Evolutionary conservation across 30 jellyfish, hydroid and myxozoan genomes (phyloP), one percentile per base, ranked within the genome.

Genomic region (Turritopsis rubra): DNA sequence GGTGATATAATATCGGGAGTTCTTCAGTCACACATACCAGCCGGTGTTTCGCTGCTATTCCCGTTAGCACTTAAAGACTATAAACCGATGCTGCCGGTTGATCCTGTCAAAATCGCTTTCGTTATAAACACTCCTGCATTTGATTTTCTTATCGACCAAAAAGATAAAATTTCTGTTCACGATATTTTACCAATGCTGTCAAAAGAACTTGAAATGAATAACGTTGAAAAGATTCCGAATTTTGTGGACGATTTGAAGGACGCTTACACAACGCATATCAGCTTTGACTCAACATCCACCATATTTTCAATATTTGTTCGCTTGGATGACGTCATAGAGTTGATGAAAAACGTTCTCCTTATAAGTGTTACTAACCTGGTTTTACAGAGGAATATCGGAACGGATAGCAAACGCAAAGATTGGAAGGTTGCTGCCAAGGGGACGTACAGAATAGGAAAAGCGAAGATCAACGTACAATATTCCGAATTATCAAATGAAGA

Each of bases 401-500:
- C 72, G 41, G 96, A 81, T 21, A 79, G 85, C 25, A 83, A 79
- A 71, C 77, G 85, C 17, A 79, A 75, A 24, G 95, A 78, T 30
- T 92, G 98, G 98, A 88, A 83, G 79, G 75, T 92, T 52, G 87
- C 98, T 18, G 98, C 95, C 13, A 87, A 91, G 79, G 98, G 98
- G 81, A 22, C 79, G 28, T 86, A 83, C 52, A 77, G 68, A 68
- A 92, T 92, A 66, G 96, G 98, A 41, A 27, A 82, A 41, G 75
- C 98, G 71, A 87, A 85, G 66, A 28, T 92, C 85, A 77, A 83
- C 52, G 85, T 92, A 90, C 88, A 92, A 65, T 92, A 92, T 60
- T 88, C 98, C 19, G 96, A 92, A 73, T 81, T 92, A 87, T 86
- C 93, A 23, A 52, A 71, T 65, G 87, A 84, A 70, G 87, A 90